phyloP scores from a whole-genome alignment of 2,113 vertebrate genomes.

The Hyla sarda region DNA sequence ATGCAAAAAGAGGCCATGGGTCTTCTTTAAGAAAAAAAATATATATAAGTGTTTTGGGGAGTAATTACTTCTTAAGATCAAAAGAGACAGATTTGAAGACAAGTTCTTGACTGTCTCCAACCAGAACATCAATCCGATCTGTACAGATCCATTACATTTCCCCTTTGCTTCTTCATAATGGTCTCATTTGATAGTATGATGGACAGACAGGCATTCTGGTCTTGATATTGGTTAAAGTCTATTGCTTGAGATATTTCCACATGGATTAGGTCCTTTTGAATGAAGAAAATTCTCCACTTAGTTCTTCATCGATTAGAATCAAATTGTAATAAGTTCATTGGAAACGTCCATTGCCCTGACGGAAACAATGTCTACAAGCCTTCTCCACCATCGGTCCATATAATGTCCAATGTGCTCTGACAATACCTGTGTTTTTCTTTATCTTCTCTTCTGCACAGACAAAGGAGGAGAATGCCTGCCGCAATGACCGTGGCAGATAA shows the following conservation, averaged over 20 bases:
- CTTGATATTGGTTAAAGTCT: neutral
- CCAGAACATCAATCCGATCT: no score
- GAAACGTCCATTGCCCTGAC: neutral
- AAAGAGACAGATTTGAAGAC: no score
- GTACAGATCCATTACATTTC: no score
- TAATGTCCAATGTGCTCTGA: constrained; percentile 25
- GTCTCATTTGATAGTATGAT: no score
- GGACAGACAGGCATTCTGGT: no score
- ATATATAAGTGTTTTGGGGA: no score
- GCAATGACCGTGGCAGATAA: constrained; percentile 44
- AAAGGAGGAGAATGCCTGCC: constrained; percentile 3
- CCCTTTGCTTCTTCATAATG: no score
- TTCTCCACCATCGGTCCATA: constrained; percentile 30
- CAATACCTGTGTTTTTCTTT: constrained; percentile 46
- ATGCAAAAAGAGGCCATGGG: no score
- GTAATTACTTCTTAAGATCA: no score
- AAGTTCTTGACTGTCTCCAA: no score
- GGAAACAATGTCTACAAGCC: neutral
- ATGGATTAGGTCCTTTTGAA: neutral
- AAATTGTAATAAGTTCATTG: neutral
- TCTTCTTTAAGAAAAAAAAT: no score
- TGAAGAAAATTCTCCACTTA: neutral
- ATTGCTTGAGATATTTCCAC: neutral
- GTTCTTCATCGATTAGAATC: neutral
- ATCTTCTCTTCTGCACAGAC: neutral